Evolutionary conservation across 2,113 vertebrate species (phyloP), one percentile per base, ranked within the genome.

Genomic region (Uria aalge): DNA sequence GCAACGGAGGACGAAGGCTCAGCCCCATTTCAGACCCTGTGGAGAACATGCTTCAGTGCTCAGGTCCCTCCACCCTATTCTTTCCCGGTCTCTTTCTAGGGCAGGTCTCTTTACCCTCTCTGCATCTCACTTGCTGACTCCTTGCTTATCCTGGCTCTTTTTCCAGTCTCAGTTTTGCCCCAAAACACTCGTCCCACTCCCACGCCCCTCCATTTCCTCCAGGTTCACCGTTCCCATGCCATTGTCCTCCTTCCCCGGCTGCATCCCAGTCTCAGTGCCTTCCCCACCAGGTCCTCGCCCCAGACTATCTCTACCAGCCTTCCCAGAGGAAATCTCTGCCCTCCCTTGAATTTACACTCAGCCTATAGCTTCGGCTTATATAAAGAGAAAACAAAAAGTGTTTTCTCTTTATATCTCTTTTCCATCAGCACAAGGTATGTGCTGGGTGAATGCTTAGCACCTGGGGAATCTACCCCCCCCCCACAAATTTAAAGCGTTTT

Each of bases 401-500:
- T 23, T 45, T 45, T 45, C 45, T 45, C 45, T 45, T 19, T 45
- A 45, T 45, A 45, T 45, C 45, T 45, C 18, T 45, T 45, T 45
- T 45, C 45, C 45, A 45, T 19, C 45, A 45, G 18, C 4, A 12
- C 0, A 0, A 91, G 20, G 26, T 20, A 16, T 5, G 2, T 8
- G 11, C 22, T 26, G 38, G 41, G n/a, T 8, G 26, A 48, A 48
- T 10, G 12, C 47, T 75, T n/a, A 87, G 14, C 14, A 6, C 41
- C 29, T 53, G 63, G 63, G 34, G 27, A 86, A 40, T 8, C 34
- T 57, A 45, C 10, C 8, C 15, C 8, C 24, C 24, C 38, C 23
- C 38, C 23, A 21, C 21, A 72, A 88, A 48, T 20, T 2, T 11
- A 15, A 72, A 72, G 21, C 3, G 0, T 50, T 84, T 87, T 57